Evolutionary conservation across 2,888 invertebrate genomes (phyloP).

Genomic region (Folsomia candida): DNA sequence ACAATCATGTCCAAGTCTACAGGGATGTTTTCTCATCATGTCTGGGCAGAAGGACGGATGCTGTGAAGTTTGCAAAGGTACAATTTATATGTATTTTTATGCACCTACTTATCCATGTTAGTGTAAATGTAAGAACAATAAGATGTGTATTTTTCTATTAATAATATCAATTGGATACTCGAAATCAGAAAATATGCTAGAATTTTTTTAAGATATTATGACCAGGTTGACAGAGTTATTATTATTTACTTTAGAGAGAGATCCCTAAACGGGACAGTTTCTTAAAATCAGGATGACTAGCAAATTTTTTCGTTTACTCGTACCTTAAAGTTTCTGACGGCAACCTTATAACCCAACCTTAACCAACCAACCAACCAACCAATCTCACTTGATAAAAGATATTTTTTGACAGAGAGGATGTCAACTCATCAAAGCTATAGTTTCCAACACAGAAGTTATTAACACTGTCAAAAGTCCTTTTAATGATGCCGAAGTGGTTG

Average conservation of each 20-base stretch:
- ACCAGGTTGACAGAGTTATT: background rate
- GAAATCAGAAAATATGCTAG: background rate
- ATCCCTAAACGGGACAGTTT: too few species aligned
- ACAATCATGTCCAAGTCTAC: conserved; percentile 71
- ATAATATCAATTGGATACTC: background rate
- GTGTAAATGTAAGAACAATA: too few species aligned
- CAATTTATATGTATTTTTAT: conserved; percentile 27
- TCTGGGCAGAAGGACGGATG: conserved; percentile 72
- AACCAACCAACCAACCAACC: too few species aligned
- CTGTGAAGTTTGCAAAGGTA: conserved; percentile 74
- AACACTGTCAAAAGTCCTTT: background rate
- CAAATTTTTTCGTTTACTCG: too few species aligned
- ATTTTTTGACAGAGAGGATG: background rate
- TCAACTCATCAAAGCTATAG: background rate
- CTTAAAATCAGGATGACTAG: too few species aligned
- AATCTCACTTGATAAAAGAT: too few species aligned
- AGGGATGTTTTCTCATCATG: conserved; percentile 76
- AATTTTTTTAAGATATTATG: background rate
- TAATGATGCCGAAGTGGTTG: background rate
- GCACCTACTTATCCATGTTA: too few species aligned
- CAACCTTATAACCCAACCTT: too few species aligned
- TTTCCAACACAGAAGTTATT: background rate
- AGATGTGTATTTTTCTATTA: background rate
- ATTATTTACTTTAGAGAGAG: background rate
- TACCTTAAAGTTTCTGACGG: too few species aligned